Conservation (phyloP, 2,888 invertebrate genomes). For the Amblyjoppa fuscipennis region DNA sequence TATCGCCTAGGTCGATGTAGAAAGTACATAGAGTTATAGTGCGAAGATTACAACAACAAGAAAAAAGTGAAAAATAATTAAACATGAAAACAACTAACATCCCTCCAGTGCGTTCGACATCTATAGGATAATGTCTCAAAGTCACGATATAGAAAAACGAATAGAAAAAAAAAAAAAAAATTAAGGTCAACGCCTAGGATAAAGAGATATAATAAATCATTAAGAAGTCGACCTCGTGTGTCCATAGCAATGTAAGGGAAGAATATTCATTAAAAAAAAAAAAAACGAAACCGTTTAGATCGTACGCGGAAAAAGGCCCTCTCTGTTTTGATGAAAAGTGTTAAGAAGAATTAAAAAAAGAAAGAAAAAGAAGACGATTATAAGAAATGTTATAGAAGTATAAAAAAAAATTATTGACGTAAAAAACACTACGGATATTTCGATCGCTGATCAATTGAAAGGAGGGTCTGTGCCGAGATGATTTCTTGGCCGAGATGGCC, state of each 20-base stretch:
- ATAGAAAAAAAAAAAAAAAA: constrained; percentile 29
- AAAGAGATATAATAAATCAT: constrained; percentile 25
- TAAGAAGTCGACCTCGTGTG: constrained; percentile 52
- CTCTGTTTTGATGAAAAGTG: neutral
- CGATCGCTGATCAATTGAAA: constrained; percentile 7
- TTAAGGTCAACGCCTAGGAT: constrained; percentile 46
- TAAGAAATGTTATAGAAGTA: neutral
- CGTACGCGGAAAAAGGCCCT: neutral
- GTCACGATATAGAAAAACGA: constrained; percentile 26
- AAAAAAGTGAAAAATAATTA: neutral
- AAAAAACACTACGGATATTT: neutral
- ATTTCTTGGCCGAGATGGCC: neutral
- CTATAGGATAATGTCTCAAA: constrained; percentile 49
- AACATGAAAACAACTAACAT: constrained; percentile 48
- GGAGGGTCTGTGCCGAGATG: neutral
- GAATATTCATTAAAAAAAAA: constrained; percentile 30
- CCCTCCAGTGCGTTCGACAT: constrained; percentile 68
- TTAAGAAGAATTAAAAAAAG: neutral
- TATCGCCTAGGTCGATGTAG: constrained; percentile 51
- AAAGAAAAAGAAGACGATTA: neutral
- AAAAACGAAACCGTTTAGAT: constrained; percentile 43
- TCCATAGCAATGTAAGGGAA: constrained; percentile 54
- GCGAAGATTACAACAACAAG: constrained; percentile 38
- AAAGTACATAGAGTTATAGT: constrained; percentile 56
- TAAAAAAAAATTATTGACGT: neutral